phyloP scores from a whole-genome alignment of 2,888 invertebrate genomes.

The Brachycybe producta region DNA sequence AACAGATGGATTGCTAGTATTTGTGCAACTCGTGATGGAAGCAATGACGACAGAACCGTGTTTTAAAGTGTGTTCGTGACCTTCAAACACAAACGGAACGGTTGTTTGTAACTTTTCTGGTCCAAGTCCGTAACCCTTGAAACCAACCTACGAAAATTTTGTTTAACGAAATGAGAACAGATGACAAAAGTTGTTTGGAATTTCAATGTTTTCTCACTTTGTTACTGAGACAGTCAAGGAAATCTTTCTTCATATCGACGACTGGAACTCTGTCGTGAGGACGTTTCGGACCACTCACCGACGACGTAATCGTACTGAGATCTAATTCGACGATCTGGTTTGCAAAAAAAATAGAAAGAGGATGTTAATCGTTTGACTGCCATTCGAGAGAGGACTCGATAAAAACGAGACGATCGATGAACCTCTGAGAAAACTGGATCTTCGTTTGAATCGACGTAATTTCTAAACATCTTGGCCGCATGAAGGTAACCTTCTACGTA shows the following conservation, averaged over 20 bases:
- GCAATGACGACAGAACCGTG: slow-evolving; percentile 95
- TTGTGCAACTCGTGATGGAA: slow-evolving; percentile 95
- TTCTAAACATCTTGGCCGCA: slow-evolving; percentile 65
- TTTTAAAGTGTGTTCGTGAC: slow-evolving; percentile 57
- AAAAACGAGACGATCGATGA: not conserved
- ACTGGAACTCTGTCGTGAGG: slow-evolving; percentile 93
- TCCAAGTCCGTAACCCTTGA: slow-evolving; percentile 77
- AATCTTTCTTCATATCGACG: slow-evolving; percentile 77
- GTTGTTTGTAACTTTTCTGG: slow-evolving; percentile 47
- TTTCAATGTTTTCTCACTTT: slow-evolving; percentile 49
- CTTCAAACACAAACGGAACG: slow-evolving; percentile 68
- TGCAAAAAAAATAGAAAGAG: slow-evolving; percentile 7
- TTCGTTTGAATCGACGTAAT: slow-evolving; percentile 57
- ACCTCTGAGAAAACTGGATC: slow-evolving; percentile 69
- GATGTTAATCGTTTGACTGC: slow-evolving; percentile 21
- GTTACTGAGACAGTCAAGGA: slow-evolving; percentile 63
- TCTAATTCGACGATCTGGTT: slow-evolving; percentile 66
- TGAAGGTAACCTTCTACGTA: slow-evolving; percentile 68
- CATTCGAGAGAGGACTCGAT: not conserved
- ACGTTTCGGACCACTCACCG: slow-evolving; percentile 90
- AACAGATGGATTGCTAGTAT: slow-evolving; percentile 94
- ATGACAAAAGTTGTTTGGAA: not conserved
- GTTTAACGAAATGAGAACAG: not conserved
- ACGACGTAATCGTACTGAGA: slow-evolving; percentile 74
- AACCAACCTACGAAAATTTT: slow-evolving; percentile 53